Evolutionary conservation across 2,113 vertebrate species (phyloP).

Genomic region (Chloropsis cyanopogon): DNA sequence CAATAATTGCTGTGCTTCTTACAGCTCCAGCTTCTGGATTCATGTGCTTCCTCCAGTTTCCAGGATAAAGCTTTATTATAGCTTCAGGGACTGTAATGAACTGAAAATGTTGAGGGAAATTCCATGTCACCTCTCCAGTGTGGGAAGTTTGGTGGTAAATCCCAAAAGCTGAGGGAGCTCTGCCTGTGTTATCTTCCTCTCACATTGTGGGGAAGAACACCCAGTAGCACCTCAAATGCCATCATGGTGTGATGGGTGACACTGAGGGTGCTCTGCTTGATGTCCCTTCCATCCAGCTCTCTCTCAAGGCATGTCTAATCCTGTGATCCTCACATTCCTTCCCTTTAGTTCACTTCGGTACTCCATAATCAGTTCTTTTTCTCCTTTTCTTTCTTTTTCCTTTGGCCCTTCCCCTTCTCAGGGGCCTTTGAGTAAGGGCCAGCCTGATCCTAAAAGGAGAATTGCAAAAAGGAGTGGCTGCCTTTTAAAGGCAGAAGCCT

Average conservation of each 20-base stretch:
- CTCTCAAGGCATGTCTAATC: not conserved
- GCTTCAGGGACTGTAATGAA: not conserved
- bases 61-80: not conserved
- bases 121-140: not conserved
- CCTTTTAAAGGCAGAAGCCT: not conserved
- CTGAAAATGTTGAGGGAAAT: not conserved
- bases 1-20: not conserved
- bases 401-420: not conserved
- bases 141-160: not conserved
- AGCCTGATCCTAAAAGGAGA: not conserved
- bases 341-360: not conserved
- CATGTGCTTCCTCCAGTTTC: not conserved
- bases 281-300: not conserved
- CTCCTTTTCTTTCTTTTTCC: not conserved
- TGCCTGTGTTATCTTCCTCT: not conserved
- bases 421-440: not conserved
- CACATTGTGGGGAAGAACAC: fast-evolving
- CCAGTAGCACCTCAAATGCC: not conserved
- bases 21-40: not conserved
- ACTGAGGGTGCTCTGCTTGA: not conserved
- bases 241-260: not conserved
- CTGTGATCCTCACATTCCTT: not conserved
- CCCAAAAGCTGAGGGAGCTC: not conserved
- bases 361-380: not conserved
- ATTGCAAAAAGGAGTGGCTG: not conserved